Evolutionary conservation across 2,888 invertebrate species (phyloP).

Genomic region (Sphaerophoria taeniata): DNA sequence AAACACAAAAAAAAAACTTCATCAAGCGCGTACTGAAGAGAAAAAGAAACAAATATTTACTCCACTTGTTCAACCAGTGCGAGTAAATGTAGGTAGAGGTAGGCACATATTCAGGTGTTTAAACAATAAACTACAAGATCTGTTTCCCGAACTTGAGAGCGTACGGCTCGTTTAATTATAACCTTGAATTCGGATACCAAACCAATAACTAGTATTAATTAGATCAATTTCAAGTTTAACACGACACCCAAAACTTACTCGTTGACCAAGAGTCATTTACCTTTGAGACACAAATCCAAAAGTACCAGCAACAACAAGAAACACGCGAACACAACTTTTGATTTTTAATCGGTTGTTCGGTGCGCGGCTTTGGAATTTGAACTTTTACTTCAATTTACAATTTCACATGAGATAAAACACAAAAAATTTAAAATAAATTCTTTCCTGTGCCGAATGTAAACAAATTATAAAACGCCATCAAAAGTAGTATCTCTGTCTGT

Average conservation of each 20-base stretch:
- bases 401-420: constrained; percentile 30
- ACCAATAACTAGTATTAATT: constrained; percentile 2
- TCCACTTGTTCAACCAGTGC: constrained; percentile 20
- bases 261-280: constrained; percentile 23
- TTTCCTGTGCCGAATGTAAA: constrained; percentile 32
- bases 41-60: background rate
- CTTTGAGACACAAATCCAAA: constrained; percentile 5
- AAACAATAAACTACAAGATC: background rate
- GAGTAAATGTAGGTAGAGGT: background rate
- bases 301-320: background rate
- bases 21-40: background rate
- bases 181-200: constrained; percentile 23
- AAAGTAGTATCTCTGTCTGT: background rate
- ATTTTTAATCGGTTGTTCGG: constrained; percentile 25
- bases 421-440: background rate
- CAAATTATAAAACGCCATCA: constrained; percentile 35
- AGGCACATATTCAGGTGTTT: background rate
- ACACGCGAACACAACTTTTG: constrained; percentile 15
- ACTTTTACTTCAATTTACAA: constrained; percentile 33
- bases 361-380: constrained; percentile 16
- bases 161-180: background rate
- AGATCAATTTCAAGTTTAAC: constrained; percentile 48
- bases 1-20: background rate
- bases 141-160: background rate
- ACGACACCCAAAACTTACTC: constrained; percentile 7